Evolutionary conservation across 1,140 invertebrate species (phyloP).

Genomic region (Halyomorpha halys): DNA sequence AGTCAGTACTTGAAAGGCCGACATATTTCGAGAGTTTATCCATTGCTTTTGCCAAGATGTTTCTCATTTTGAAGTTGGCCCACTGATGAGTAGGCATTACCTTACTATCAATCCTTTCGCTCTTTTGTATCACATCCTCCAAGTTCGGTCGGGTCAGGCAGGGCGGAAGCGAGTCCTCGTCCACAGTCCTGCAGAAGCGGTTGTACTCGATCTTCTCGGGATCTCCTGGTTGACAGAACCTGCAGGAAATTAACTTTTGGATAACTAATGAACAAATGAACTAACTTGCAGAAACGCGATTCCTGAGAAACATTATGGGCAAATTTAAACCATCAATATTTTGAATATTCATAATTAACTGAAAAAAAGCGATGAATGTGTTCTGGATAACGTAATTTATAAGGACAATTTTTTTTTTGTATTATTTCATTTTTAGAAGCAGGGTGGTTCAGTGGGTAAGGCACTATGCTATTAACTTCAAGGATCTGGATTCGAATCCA

Average conservation of each 20-base stretch:
- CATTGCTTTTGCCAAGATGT: neutral
- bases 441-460: too few relatives aligned
- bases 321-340: too few relatives aligned
- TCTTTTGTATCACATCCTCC: conserved; percentile 11
- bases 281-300: too few relatives aligned
- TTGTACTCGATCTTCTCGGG: conserved; percentile 5
- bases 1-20: neutral
- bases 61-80: conserved; percentile 4
- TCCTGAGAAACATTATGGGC: too few relatives aligned
- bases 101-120: neutral
- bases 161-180: conserved; percentile 11
- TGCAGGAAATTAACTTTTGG: neutral
- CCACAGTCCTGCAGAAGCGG: conserved; percentile 14
- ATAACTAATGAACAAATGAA: too few relatives aligned
- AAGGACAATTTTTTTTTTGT: too few relatives aligned
- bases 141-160: conserved; percentile 1
- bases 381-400: too few relatives aligned
- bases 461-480: too few relatives aligned
- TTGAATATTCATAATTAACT: too few relatives aligned
- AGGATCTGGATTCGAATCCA: too few relatives aligned
- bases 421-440: too few relatives aligned
- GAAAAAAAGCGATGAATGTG: too few relatives aligned
- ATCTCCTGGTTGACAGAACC: neutral
- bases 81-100: neutral
- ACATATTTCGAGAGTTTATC: conserved; percentile 2